Evolutionary conservation across 2,113 vertebrate species (phyloP).

Genomic region (Dissostichus mawsoni): DNA sequence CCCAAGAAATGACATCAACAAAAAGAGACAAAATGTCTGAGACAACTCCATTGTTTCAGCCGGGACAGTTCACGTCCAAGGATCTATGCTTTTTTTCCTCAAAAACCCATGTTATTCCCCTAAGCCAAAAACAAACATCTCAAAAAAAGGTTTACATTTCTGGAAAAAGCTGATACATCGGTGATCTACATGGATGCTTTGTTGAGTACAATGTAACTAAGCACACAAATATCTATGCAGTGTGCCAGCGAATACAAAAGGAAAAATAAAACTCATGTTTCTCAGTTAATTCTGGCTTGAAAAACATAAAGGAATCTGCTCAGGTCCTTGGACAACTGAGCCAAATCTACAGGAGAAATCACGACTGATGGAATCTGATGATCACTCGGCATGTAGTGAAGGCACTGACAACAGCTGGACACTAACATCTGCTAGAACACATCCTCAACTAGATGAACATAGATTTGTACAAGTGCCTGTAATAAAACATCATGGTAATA

Average conservation of each 20-base stretch:
- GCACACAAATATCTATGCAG: slow-evolving; percentile 25
- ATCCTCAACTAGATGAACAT: slow-evolving; percentile 47
- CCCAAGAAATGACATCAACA: slow-evolving; percentile 61
- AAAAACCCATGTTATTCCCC: slow-evolving; percentile 20
- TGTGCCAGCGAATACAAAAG: slow-evolving; percentile 19
- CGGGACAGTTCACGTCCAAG: slow-evolving; percentile 37
- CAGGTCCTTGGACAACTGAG: slow-evolving; percentile 30
- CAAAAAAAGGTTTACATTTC: slow-evolving; percentile 10
- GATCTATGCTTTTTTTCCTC: not conserved
- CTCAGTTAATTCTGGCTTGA: slow-evolving; percentile 35
- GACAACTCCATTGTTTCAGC: slow-evolving; percentile 43
- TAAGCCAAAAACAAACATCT: slow-evolving; percentile 25
- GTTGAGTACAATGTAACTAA: slow-evolving; percentile 24
- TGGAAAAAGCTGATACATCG: slow-evolving; percentile 23
- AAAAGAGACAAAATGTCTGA: slow-evolving; percentile 38
- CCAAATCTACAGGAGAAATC: slow-evolving; percentile 34
- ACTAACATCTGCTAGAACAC: slow-evolving; percentile 35
- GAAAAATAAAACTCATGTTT: not conserved
- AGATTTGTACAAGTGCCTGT: slow-evolving; percentile 38
- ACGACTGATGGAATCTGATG: slow-evolving; percentile 46
- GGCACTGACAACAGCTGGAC: slow-evolving; percentile 76
- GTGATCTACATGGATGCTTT: slow-evolving; percentile 35
- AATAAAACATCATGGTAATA: slow-evolving; percentile 34
- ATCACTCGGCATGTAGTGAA: slow-evolving; percentile 70
- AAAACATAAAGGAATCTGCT: slow-evolving; percentile 58